Evolutionary conservation across 2,888 invertebrate genomes (phyloP), one percentile per base, ranked within the genome.

Genomic region (Acronicta alni): DNA sequence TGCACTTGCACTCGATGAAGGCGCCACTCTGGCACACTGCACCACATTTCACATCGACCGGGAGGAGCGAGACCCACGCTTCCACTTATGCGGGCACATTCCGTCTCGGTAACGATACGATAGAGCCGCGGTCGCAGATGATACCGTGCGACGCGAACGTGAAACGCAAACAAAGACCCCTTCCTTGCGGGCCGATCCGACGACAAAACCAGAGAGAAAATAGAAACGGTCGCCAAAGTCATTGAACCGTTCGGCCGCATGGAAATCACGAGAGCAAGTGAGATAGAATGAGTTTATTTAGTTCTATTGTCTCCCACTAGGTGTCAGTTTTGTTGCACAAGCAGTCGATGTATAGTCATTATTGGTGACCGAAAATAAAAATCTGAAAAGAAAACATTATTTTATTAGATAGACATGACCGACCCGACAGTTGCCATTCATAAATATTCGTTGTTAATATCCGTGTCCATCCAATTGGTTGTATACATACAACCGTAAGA

Each of bases 121-220:
- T 88, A 81, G 85, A 89, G 89, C 84, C 81, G 85, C 84, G 83
- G 82, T 83, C 89, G 87, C 87, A 82, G 87, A 86, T 88, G 83
- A 87, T 86, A 92, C 92, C 90, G 90, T 89, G 82, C 93, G 85
- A 90, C 89, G 87, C 92, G 91, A 92, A 93, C 91, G 93, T 89
- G 89, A 92, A 92, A 93, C 91, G 93, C 94, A 93, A 94, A 94
- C 94, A 94, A 94, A 94, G 93, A 90, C 92, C 88, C 89, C 89
- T 91, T 89, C 89, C 88, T 88, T 86, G 85, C 83, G 61, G 88
- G 83, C 87, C 86, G 88, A 89, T 83, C 86, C 89, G 89, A 92
- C 92, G 92, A 91, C 91, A 89, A 87, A 85, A 93, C 93, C 93
- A 93, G 91, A 94, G 93, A 94, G 92, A 94, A 94, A 94, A 94